A percentile compares a stretch with the other conserved stretches of the same genome.
Conservation (phyloP, 2,113 vertebrate species). For the Cyphomyrus plagiostoma region DNA sequence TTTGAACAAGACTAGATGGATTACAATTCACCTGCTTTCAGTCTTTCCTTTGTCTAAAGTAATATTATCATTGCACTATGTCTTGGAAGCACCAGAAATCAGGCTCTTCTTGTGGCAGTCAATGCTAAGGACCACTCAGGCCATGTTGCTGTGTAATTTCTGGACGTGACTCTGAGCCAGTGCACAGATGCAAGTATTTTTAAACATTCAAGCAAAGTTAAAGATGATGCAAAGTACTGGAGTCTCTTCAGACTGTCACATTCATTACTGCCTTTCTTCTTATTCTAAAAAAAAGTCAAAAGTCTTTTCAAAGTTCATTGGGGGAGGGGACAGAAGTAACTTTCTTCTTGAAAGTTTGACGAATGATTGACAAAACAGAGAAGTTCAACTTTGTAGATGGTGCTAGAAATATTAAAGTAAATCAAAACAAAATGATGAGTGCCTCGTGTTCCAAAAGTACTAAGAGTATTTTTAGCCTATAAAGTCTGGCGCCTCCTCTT, state of each 20-base stretch:
- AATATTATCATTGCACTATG: conserved; percentile 1
- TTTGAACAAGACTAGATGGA: conserved; percentile 2
- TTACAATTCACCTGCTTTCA: conserved; percentile 34
- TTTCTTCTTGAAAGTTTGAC: not conserved
- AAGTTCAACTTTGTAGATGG: not conserved
- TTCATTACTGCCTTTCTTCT: not conserved
- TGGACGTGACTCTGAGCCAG: not conserved
- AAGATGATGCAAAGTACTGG: not conserved
- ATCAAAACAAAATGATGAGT: conserved; percentile 3
- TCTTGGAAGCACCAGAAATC: conserved; percentile 6
- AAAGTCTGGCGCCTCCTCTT: conserved; percentile 3
- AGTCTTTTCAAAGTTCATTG: conserved; percentile 8
- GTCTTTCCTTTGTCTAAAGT: conserved; percentile 15
- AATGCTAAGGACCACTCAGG: not conserved
- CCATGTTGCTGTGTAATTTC: not conserved
- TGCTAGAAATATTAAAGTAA: not conserved
- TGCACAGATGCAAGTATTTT: not conserved
- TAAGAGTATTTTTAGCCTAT: conserved; percentile 2
- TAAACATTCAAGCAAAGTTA: conserved; percentile 6
- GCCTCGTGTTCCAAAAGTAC: not conserved
- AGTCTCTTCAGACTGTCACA: not conserved
- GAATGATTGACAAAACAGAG: not conserved
- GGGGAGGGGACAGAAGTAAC: too few species aligned
- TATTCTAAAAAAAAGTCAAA: not conserved
- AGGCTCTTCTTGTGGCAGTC: not conserved